Evolutionary conservation across 2,888 invertebrate genomes (phyloP).

Genomic region (Polyommatus iphigenia): DNA sequence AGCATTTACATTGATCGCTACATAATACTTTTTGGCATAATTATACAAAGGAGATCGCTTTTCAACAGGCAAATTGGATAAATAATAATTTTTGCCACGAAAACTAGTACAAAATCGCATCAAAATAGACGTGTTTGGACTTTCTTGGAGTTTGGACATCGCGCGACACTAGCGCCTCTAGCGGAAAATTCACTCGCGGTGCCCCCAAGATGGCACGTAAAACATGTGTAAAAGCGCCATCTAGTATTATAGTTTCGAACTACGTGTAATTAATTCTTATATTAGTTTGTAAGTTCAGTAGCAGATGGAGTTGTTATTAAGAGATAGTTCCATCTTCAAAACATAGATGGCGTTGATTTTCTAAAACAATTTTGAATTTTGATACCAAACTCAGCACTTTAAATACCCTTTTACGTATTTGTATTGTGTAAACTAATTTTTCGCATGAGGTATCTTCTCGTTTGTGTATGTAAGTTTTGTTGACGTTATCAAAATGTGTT

Average conservation of each 20-base stretch:
- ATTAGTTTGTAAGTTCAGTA: not conserved
- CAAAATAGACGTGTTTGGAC: too few species aligned
- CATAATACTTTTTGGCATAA: too few species aligned
- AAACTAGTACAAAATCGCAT: too few species aligned
- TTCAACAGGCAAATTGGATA: too few species aligned
- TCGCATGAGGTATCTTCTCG: not conserved
- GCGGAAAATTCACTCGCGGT: too few species aligned
- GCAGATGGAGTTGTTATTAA: not conserved
- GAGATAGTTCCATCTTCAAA: not conserved
- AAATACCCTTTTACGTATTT: not conserved
- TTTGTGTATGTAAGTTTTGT: not conserved
- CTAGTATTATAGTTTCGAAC: not conserved
- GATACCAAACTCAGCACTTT: not conserved
- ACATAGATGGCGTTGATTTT: not conserved
- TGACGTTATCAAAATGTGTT: conserved; percentile 1
- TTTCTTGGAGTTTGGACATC: too few species aligned
- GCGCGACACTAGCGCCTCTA: too few species aligned
- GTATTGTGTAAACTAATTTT: not conserved
- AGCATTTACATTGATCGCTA: too few species aligned
- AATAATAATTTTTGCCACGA: too few species aligned
- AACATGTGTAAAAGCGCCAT: not conserved
- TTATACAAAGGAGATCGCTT: too few species aligned
- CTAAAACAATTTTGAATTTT: too few species aligned
- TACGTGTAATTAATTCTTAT: not conserved
- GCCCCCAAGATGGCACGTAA: not conserved